These are phyloP conservation scores for Harpagoxenus sublaevis DNA, from an alignment of 2,888 invertebrate species.

Conservation along the genomic window DNA sequence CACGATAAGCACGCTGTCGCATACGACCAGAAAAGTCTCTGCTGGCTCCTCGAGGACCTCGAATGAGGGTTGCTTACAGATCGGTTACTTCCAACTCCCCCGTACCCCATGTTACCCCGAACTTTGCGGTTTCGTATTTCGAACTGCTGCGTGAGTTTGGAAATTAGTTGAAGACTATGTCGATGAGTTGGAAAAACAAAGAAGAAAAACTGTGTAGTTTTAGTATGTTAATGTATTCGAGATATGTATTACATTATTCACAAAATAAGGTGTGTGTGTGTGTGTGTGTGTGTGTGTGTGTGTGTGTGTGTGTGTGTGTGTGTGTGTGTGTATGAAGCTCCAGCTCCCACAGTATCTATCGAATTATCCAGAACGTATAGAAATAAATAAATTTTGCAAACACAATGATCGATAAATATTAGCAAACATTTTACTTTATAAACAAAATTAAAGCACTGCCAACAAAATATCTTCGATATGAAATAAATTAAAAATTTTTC, in stretches of 20 bases:
- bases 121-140: conserved; percentile 50
- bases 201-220: background rate
- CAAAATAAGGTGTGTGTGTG: no score
- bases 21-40: conserved; percentile 1
- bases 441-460: background rate
- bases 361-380: background rate
- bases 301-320: no score
- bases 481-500: background rate
- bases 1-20: conserved; percentile 20
- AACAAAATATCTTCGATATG: background rate
- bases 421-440: background rate
- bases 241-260: no score
- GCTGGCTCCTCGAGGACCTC: conserved; percentile 36
- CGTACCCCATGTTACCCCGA: background rate
- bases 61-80: conserved; percentile 29
- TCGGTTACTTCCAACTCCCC: conserved; percentile 15
- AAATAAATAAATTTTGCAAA: background rate
- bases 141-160: background rate
- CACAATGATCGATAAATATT: background rate
- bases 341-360: background rate
- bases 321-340: background rate
- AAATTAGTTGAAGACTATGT: background rate
- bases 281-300: no score
- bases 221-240: no score
- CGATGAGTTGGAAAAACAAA: background rate